These are phyloP conservation scores for Sympetrum striolatum DNA, from an alignment of 2,888 invertebrate species.

Conservation along the genomic window DNA sequence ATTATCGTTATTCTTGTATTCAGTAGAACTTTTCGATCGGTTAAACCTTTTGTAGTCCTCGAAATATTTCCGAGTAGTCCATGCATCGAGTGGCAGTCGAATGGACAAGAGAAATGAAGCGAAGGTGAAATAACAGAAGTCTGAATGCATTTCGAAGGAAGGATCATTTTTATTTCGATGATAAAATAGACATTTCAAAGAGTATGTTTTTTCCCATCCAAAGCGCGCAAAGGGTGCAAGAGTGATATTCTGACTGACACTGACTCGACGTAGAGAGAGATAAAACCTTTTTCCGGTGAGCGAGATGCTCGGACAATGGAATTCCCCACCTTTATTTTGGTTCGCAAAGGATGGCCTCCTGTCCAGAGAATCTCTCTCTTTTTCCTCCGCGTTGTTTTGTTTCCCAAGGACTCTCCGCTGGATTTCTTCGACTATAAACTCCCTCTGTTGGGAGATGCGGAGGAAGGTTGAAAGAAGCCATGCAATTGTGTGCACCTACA, in stretches of 20 bases:
- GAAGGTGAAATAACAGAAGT: background rate
- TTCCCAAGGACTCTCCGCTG: background rate
- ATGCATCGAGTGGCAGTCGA: too few relatives aligned
- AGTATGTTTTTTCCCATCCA: background rate
- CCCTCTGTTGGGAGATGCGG: background rate
- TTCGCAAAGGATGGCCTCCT: slow-evolving; percentile 7
- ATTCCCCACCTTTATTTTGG: slow-evolving; percentile 8
- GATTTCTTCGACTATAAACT: background rate
- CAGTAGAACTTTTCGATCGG: too few relatives aligned
- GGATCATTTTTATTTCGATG: background rate
- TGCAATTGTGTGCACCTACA: background rate
- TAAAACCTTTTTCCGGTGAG: slow-evolving; percentile 7
- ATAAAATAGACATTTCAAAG: background rate
- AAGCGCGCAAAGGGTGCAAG: background rate
- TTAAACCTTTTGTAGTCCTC: too few relatives aligned
- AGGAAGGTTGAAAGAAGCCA: background rate
- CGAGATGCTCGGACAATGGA: slow-evolving; percentile 31
- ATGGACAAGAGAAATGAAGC: background rate
- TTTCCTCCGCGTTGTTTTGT: slow-evolving; percentile 6
- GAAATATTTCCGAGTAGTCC: too few relatives aligned
- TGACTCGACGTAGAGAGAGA: slow-evolving; percentile 2
- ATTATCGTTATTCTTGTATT: too few relatives aligned
- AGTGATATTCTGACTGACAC: slow-evolving; percentile 19
- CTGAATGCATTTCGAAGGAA: background rate
- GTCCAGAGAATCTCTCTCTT: background rate